Evolutionary conservation across 2,797 vertebrate genomes (phyloP), one percentile per base, ranked within the genome.

Genomic region (Miichthys miiuy): DNA sequence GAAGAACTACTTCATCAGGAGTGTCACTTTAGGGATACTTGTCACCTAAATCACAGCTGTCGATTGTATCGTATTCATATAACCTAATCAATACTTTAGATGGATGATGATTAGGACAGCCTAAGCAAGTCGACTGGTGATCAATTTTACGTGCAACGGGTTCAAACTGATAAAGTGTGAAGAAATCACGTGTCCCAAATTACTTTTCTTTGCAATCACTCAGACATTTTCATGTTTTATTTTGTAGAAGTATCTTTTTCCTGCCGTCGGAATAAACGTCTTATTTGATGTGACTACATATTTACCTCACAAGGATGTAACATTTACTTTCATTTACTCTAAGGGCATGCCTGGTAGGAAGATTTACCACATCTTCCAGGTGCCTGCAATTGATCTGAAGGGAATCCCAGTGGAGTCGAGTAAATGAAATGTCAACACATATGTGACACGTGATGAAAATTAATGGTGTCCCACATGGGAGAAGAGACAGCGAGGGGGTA

Each of bases 401-500:
- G 51, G 68, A 87, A 85, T 91, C 85, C 91, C 85, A 51, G 62
- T 50, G 72, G 82, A 77, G 67, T 56, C 17, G 2, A 83, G 89
- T 79, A 90, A 93, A 94, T 91, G 73, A 93, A 93, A 90, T 87
- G 92, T 91, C 91, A 92, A 88, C 88, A 84, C 89, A 75, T 75
- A 70, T 83, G 86, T 86, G 89, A 80, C 72, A 47, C 57, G 72
- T 79, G 88, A 91, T 85, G 86, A 80, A 87, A 89, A 92, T 91
- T 51, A 93, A 92, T 89, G 81, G 69, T 12, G 20, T 70, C 47
- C 74, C 75, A 83, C 73, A 56, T 51, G 68, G 78, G 75, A 58
- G 25, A 68, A 47, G 71, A 77, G 75, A 47, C 46, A 47, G 72
- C 2, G 6, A 46, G 65, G 48, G 50, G 71, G 72, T 75, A 70